phyloP scores from a whole-genome alignment of 2,113 vertebrate species.

The Desmodus rotundus region DNA sequence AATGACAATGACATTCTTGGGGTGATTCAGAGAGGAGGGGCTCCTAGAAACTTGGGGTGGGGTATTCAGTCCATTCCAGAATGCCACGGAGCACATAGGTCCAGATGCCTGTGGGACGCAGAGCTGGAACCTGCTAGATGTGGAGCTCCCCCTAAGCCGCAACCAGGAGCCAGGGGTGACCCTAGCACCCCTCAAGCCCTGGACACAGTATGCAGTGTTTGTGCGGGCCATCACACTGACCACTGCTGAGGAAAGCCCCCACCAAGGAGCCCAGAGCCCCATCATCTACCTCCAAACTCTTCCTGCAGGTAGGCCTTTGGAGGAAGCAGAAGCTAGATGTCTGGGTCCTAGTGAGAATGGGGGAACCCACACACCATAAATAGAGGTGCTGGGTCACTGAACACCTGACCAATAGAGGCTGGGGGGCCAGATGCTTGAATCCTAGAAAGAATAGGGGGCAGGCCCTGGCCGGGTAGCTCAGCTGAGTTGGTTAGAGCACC shows the following conservation, averaged over 20 bases:
- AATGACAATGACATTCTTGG: not conserved
- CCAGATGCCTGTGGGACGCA: conserved; percentile 84
- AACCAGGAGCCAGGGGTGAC: conserved; percentile 81
- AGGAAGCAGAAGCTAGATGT: not conserved
- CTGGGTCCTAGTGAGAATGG: not conserved
- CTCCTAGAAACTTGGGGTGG: not conserved
- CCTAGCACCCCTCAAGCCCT: conserved; percentile 82
- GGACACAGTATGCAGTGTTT: conserved; percentile 87
- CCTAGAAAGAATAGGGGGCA: not conserved
- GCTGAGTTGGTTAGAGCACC: not conserved
- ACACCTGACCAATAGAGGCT: not conserved
- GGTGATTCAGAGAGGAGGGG: not conserved
- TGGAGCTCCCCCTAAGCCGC: conserved; percentile 81
- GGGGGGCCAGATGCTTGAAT: not conserved
- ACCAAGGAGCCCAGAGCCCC: conserved; percentile 85
- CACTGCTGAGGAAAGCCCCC: conserved; percentile 81
- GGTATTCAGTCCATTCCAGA: conserved; percentile 84
- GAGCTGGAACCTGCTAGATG: conserved; percentile 85
- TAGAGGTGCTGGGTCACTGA: not conserved
- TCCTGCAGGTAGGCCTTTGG: conserved; percentile 78
- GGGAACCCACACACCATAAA: not conserved
- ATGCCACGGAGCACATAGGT: conserved; percentile 83
- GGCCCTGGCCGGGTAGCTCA: not conserved
- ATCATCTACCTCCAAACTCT: conserved; percentile 85
- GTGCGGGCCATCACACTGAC: conserved; percentile 85